These are phyloP conservation scores for Endomychus coccineus DNA, from an alignment of 2,888 invertebrate species.

Conservation along the genomic window DNA sequence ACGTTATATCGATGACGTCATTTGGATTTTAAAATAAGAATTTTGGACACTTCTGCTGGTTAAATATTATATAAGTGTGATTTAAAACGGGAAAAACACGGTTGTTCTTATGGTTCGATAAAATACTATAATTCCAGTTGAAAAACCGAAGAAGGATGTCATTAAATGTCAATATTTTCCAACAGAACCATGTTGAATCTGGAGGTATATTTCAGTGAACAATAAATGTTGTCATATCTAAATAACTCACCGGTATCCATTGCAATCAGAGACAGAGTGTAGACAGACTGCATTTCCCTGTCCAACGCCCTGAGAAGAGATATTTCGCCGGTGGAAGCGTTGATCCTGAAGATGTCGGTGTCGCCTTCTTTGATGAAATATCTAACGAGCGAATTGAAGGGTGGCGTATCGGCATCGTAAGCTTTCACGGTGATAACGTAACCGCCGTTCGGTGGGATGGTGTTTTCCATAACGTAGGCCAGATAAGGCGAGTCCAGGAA, in stretches of 20 bases:
- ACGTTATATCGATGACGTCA: too few species aligned
- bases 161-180: too few species aligned
- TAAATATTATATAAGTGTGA: too few species aligned
- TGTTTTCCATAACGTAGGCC: constrained; percentile 89
- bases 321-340: constrained; percentile 87
- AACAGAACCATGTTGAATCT: too few species aligned
- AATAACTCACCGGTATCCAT: constrained; percentile 82
- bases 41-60: too few species aligned
- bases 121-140: too few species aligned
- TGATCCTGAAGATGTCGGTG: constrained; percentile 83
- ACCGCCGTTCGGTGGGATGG: constrained; percentile 70
- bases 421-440: constrained; percentile 79
- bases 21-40: too few species aligned
- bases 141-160: too few species aligned
- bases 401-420: constrained; percentile 84
- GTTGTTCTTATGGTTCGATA: too few species aligned
- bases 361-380: constrained; percentile 93
- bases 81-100: too few species aligned
- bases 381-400: constrained; percentile 82
- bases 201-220: too few species aligned
- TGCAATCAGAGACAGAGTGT: constrained; percentile 78
- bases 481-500: constrained; percentile 92
- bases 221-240: too few species aligned
- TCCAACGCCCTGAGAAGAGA: constrained; percentile 75
- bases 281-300: constrained; percentile 76